phyloP scores from a whole-genome alignment of 2,888 invertebrate species.

The Griposia aprilina region DNA sequence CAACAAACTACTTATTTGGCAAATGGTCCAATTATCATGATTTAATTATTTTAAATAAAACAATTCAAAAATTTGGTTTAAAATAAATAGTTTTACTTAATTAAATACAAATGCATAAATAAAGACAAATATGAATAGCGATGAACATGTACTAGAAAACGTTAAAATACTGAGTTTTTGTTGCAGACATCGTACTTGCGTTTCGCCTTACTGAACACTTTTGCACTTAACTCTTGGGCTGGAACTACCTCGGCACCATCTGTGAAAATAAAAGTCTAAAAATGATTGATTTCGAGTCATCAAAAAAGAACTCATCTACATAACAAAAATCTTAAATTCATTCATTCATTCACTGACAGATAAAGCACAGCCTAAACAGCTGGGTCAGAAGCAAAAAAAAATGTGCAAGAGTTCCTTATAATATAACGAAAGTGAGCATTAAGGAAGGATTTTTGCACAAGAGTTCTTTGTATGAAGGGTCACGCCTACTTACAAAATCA shows the following conservation, averaged over 20 bases:
- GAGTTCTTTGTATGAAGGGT: too few species aligned
- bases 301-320: neutral
- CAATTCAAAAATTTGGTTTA: neutral
- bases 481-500: too few species aligned
- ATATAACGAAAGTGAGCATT: too few species aligned
- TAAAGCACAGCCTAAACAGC: neutral
- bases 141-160: neutral
- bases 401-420: too few species aligned
- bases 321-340: neutral
- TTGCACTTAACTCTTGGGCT: constrained; percentile 18
- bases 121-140: neutral
- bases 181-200: neutral
- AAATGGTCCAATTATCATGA: neutral
- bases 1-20: neutral
- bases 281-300: neutral
- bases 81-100: neutral
- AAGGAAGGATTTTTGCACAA: too few species aligned
- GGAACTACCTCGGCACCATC: constrained; percentile 22
- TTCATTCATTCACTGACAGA: neutral
- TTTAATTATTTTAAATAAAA: neutral
- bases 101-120: neutral
- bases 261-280: neutral
- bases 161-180: constrained; percentile 13
- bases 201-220: constrained; percentile 22
- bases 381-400: neutral